Evolutionary conservation across 2,113 vertebrate species (phyloP), one percentile per base, ranked within the genome.

Genomic region (Parotia lawesii): DNA sequence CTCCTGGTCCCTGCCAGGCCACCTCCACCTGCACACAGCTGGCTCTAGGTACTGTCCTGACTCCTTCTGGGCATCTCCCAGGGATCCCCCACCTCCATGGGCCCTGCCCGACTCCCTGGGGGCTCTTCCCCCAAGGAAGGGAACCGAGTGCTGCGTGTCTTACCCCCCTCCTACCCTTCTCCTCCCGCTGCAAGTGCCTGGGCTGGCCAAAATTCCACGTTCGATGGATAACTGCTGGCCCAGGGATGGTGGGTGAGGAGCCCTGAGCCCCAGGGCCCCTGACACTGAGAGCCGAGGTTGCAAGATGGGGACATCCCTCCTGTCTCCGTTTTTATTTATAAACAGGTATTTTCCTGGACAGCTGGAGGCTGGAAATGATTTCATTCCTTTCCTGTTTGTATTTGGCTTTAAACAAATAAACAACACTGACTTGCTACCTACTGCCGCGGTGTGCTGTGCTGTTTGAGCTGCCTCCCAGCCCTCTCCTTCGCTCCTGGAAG

Each of bases 121-220:
- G 45, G 15, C 69, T 76, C 31, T 37, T 47, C 5, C n/a, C 47
- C 8, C 1, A 0, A 0, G 0, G 4, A 23, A 17, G 15, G n/a
- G n/a, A 24, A 3, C 58, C 15, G 45, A 27, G 37, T 0, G 3
- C 23, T 44, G 60, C 4, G 0, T 4, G 11, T 21, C 6, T 38
- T 19, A 8, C 15, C 47, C 19, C 18, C 6, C 5, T 40, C 54
- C 40, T 18, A 1, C 15, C 16, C n/a, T n/a, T 3, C 29, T 54
- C 4, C 50, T 47, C 7, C 20, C 0, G 6, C 29, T 51, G 40
- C 19, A 29, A 48, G 0, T 9, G 21, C 66, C 72, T 50, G 78
- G 40, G 23, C 5, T 5, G 12, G 29, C 38, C 47, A 14, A 10
- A 64, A 80, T 35, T 44, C 15, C 24, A 5, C 15, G 0, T 2